Percentiles rank a stretch among this genome's conserved stretches.
Conservation (phyloP, 2,113 vertebrate genomes). For the Marmota flaviventris region DNA sequence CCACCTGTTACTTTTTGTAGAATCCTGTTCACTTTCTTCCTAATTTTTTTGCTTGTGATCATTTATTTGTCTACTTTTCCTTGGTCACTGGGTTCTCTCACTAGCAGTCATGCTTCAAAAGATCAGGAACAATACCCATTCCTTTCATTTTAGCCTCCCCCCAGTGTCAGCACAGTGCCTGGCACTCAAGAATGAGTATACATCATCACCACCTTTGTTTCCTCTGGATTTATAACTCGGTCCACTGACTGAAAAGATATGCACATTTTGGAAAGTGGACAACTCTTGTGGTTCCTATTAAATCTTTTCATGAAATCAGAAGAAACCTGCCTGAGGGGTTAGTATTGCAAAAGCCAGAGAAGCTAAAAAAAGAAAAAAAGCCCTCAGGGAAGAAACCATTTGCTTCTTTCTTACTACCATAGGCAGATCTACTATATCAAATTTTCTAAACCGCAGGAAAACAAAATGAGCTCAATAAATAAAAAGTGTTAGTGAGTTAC, state of each 20-base stretch:
- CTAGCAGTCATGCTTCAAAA: background rate
- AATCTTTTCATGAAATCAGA: background rate
- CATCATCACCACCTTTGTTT: background rate
- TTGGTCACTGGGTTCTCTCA: background rate
- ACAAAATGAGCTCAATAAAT: conserved; percentile 42
- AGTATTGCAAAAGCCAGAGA: background rate
- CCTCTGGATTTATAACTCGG: background rate
- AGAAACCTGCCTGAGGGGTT: background rate
- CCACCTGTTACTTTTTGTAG: background rate
- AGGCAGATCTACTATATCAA: background rate
- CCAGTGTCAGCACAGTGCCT: background rate
- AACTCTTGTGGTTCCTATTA: background rate
- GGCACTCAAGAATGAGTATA: background rate
- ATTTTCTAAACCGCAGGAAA: conserved; percentile 24
- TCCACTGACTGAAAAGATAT: background rate
- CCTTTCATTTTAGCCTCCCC: background rate
- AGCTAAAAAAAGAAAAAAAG: background rate
- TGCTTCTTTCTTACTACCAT: background rate
- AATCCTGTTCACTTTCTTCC: background rate
- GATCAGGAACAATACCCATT: background rate
- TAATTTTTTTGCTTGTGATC: background rate
- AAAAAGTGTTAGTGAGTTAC: background rate
- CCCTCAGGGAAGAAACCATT: background rate
- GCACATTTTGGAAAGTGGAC: background rate
- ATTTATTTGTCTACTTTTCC: background rate